These are phyloP conservation scores for Vidua macroura DNA, from an alignment of 2,113 vertebrate species.

Conservation along the genomic window DNA sequence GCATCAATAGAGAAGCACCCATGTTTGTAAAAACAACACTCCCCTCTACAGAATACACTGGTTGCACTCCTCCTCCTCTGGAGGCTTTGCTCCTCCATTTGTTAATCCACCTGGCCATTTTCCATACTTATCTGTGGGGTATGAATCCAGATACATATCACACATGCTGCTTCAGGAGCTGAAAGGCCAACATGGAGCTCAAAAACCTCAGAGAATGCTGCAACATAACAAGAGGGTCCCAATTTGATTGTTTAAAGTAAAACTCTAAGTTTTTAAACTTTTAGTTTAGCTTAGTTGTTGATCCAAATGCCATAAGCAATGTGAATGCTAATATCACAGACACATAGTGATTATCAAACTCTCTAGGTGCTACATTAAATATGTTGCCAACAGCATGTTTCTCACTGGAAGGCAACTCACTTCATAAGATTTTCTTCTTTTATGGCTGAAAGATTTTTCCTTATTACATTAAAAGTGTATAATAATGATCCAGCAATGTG, in stretches of 20 bases:
- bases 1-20: not conserved
- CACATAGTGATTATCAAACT: slow-evolving; percentile 19
- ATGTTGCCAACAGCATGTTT: slow-evolving; percentile 41
- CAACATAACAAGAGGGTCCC: not conserved
- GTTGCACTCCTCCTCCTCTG: not conserved
- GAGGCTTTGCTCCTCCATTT: not conserved
- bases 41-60: not conserved
- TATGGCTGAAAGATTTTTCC: not conserved
- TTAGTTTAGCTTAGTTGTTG: not conserved
- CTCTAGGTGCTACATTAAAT: slow-evolving; percentile 28
- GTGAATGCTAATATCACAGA: slow-evolving; percentile 12
- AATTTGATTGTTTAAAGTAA: slow-evolving; percentile 51
- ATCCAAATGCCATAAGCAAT: slow-evolving; percentile 48
- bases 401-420: slow-evolving; percentile 53
- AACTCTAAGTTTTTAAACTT: slow-evolving; percentile 53
- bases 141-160: not conserved
- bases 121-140: not conserved
- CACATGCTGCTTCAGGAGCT: not conserved
- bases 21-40: not conserved
- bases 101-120: not conserved
- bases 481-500: not conserved
- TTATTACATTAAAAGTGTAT: not conserved
- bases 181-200: not conserved
- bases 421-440: not conserved
- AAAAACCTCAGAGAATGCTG: not conserved